Conservation (phyloP, 2,797 vertebrate species). For the Nannoperca australis region DNA sequence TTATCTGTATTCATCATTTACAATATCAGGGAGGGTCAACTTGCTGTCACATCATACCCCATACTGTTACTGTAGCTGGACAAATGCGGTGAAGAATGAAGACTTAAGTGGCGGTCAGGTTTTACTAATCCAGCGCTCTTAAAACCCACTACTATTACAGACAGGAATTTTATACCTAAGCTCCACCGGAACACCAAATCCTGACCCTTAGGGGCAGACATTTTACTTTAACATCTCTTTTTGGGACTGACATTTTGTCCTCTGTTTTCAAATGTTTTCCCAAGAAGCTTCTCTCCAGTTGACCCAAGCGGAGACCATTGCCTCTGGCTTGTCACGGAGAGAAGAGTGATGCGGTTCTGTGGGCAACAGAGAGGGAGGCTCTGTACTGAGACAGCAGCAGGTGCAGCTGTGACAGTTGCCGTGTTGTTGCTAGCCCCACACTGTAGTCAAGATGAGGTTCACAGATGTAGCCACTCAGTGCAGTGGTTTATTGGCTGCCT, state of each 20-base stretch:
- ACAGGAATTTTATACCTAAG: constrained; percentile 86
- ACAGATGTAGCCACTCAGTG: constrained; percentile 85
- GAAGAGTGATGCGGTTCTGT: constrained; percentile 74
- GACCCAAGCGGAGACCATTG: constrained; percentile 87
- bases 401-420: constrained; percentile 87
- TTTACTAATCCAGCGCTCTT: constrained; percentile 48
- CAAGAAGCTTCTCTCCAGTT: constrained; percentile 90
- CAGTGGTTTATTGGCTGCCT: constrained; percentile 82
- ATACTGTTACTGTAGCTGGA: constrained; percentile 41
- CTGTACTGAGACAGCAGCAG: constrained; percentile 88
- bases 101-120: constrained; percentile 46
- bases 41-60: constrained; percentile 38
- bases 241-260: constrained; percentile 90
- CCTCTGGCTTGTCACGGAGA: constrained; percentile 81
- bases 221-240: constrained; percentile 91
- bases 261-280: constrained; percentile 89
- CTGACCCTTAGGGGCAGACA: constrained; percentile 87
- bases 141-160: constrained; percentile 76
- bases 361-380: constrained; percentile 82
- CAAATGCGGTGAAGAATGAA: constrained; percentile 39
- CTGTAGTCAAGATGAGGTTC: constrained; percentile 85
- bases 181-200: constrained; percentile 87
- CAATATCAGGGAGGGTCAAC: constrained; percentile 38
- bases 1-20: constrained; percentile 55
- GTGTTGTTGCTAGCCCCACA: constrained; percentile 79